Base-by-base conservation (phyloP, 2,888 invertebrate genomes). In the Tachina grossa region DNA sequence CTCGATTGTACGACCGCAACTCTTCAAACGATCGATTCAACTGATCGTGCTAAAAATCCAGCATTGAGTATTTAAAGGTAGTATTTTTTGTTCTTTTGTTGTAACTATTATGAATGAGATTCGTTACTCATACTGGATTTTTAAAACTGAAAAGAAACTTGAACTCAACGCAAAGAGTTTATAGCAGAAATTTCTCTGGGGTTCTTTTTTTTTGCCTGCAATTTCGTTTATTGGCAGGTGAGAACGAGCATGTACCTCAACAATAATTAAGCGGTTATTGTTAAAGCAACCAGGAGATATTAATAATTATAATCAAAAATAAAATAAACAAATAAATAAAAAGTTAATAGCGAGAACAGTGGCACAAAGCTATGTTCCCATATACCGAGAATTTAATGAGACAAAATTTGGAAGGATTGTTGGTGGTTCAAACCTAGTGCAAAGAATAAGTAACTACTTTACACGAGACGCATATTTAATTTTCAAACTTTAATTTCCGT, bases 51-150 rank as follows among this genome's bases (percentile, higher is more conserved):
- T 68, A 68, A 66, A 87, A 84, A 65, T 59, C 61, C 53, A 66
- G 83, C 51, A 82, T 83, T 74, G 65, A 66, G 72, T 83, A 82
- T 84, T 85, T 85, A 85, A 74, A 59, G 65, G 63, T 39, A 72
- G 43, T n/a, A 16, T 51, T 49, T 51, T 49, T 57, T 47, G 43
- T 53, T 80, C 61, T 57, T 65, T 55, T 71, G n/a, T n/a, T 9
- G 14, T 0, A 2, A 57, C 49, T 47, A 65, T 66, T 74, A 61
- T 66, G 39, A 71, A 77, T 71, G 71, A 65, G 76, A 71, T 71
- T n/a, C 47, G n/a, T 22, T 51, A 3, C 39, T 39, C 6, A 59
- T 65, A 57, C 57, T 77, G 14, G 31, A 77, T 76, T 47, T 51
- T 57, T 10, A 41, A 51, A 63, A 61, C 9, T 9, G n/a, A 61